These are phyloP conservation scores for Scomberomorus guttatus DNA, from an alignment of 2,797 vertebrate species.

Conservation along the genomic window DNA sequence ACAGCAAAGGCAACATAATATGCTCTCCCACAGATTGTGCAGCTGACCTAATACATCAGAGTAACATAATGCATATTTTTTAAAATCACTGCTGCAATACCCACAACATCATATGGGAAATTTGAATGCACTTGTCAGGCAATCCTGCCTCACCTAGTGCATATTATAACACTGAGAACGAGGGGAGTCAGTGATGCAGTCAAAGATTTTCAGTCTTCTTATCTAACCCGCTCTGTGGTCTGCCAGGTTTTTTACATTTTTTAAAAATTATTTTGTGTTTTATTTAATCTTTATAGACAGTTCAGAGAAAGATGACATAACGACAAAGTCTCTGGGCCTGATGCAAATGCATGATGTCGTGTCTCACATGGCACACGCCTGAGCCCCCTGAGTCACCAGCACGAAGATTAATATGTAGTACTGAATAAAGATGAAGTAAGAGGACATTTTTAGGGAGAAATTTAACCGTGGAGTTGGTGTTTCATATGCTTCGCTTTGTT, in stretches of 20 bases:
- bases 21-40: constrained; percentile 7
- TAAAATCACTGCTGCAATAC: constrained; percentile 20
- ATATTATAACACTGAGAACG: constrained; percentile 17
- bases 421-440: constrained; percentile 40
- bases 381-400: constrained; percentile 21
- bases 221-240: constrained; percentile 10
- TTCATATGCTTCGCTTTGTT: neutral
- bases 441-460: neutral
- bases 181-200: constrained; percentile 25
- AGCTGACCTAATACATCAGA: constrained; percentile 10
- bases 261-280: neutral
- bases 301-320: constrained; percentile 56
- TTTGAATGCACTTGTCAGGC: constrained; percentile 16
- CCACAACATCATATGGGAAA: constrained; percentile 23
- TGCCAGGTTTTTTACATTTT: neutral
- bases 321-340: constrained; percentile 31
- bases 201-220: constrained; percentile 28
- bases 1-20: constrained; percentile 32
- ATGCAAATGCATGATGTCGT: constrained; percentile 39
- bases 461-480: neutral
- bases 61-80: constrained; percentile 1
- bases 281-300: constrained; percentile 18
- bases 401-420: constrained; percentile 22
- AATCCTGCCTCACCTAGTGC: constrained; percentile 24
- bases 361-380: constrained; percentile 5